Conservation (phyloP, 2,797 vertebrate genomes). For the Gymnothorax javanicus region DNA sequence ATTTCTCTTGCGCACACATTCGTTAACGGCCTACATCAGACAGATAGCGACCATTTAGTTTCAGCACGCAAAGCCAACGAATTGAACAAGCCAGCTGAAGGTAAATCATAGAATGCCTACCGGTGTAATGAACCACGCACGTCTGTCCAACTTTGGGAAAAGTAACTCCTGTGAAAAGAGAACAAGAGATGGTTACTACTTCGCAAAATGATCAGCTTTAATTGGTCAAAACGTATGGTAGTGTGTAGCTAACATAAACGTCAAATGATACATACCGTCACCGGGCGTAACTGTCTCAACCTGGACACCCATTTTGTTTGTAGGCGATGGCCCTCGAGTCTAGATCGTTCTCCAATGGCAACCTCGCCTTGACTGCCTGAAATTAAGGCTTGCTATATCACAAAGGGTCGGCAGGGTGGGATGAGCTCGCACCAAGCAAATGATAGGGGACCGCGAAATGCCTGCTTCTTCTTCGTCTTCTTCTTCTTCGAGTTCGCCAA, state of each 20-base stretch:
- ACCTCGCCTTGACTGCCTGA: conserved; percentile 10
- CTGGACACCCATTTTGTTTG: conserved; percentile 81
- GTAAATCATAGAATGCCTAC: conserved; percentile 68
- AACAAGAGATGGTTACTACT: background rate
- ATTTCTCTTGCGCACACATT: background rate
- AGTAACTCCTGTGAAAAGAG: conserved; percentile 75
- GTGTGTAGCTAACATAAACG: background rate
- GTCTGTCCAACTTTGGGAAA: conserved; percentile 89
- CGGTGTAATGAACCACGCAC: conserved; percentile 89
- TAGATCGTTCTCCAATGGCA: background rate
- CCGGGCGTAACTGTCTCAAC: conserved; percentile 84
- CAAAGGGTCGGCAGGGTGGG: too few species aligned
- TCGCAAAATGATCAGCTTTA: conserved; percentile 26
- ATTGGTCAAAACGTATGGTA: background rate
- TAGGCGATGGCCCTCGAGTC: conserved; percentile 18
- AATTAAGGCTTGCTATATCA: background rate
- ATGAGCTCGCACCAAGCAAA: too few species aligned
- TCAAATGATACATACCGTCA: conserved; percentile 74
- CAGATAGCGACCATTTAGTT: background rate
- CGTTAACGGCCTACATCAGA: background rate
- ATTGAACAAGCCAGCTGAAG: background rate
- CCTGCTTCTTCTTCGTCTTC: too few species aligned
- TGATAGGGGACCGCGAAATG: too few species aligned
- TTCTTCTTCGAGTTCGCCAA: too few species aligned
- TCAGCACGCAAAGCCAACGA: background rate